These are phyloP conservation scores for Mionectes macconnelli DNA, from an alignment of 2,113 vertebrate genomes.

Conservation along the genomic window DNA sequence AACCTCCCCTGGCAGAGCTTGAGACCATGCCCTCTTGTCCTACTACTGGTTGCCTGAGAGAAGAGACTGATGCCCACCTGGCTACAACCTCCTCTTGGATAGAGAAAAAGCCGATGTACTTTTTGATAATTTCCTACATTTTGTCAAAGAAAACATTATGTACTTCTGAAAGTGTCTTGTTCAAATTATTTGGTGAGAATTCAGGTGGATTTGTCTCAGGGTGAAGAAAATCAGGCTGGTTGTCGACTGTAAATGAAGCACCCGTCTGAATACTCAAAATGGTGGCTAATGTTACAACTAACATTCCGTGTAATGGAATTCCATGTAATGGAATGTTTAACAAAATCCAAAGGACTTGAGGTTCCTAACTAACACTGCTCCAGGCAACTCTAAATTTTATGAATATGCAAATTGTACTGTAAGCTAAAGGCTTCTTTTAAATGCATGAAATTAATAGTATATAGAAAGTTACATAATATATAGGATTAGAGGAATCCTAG, in stretches of 20 bases:
- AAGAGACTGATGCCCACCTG: too few relatives aligned
- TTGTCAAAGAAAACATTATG: not conserved
- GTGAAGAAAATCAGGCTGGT: not conserved
- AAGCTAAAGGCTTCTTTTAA: rapidly evolving
- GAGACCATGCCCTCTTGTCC: too few relatives aligned
- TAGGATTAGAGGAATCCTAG: too few relatives aligned
- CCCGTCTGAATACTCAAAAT: not conserved
- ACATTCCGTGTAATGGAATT: not conserved
- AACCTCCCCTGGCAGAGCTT: too few relatives aligned
- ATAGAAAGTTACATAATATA: not conserved
- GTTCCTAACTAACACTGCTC: not conserved
- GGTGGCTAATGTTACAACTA: not conserved
- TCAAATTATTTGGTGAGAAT: not conserved
- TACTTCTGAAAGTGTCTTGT: not conserved
- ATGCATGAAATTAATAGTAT: not conserved
- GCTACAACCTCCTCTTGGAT: too few relatives aligned
- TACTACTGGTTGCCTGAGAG: too few relatives aligned
- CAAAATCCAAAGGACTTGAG: not conserved
- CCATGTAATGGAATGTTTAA: not conserved
- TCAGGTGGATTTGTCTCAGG: not conserved
- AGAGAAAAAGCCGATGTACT: not conserved
- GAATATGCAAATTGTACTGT: not conserved
- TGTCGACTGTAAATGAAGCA: not conserved
- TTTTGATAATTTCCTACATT: not conserved
- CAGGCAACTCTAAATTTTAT: not conserved